Percentiles rank a stretch among this genome's conserved stretches.
These are phyloP conservation scores for Hedya salicella DNA, from an alignment of 2,888 invertebrate genomes.

Conservation along the genomic window DNA sequence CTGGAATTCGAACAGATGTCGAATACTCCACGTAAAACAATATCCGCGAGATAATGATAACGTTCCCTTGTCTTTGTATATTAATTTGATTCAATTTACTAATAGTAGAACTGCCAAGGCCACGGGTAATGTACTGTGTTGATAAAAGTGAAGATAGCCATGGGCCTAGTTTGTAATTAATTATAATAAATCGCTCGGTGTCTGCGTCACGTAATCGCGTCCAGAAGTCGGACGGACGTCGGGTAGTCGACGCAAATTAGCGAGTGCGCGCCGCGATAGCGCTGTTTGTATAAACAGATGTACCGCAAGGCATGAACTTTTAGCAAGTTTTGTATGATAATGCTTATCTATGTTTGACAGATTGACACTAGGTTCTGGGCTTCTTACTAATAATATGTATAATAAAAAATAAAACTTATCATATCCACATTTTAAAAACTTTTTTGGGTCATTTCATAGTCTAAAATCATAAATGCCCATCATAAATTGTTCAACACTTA, in stretches of 20 bases:
- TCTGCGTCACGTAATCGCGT: conserved; percentile 69
- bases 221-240: conserved; percentile 71
- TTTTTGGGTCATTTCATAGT: too few species aligned
- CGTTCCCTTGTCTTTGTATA: not conserved
- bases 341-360: not conserved
- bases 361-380: too few species aligned
- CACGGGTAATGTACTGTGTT: conserved; percentile 25
- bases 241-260: conserved; percentile 77
- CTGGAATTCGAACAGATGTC: too few species aligned
- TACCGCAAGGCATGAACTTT: conserved; percentile 53
- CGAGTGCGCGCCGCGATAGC: conserved; percentile 79
- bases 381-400: too few species aligned
- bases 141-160: conserved; percentile 33
- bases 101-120: conserved; percentile 8
- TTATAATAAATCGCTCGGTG: conserved; percentile 72
- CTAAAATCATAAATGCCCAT: too few species aligned
- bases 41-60: too few species aligned
- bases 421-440: too few species aligned
- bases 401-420: too few species aligned
- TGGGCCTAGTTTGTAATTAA: conserved; percentile 38
- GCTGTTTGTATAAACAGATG: conserved; percentile 68
- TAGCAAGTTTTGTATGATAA: not conserved
- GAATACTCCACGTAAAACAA: too few species aligned
- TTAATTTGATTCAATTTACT: conserved; percentile 17
- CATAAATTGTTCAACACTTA: too few species aligned